These are phyloP conservation scores for Brachionus rubens DNA, from an alignment of 1,140 invertebrate species.

Conservation along the genomic window DNA sequence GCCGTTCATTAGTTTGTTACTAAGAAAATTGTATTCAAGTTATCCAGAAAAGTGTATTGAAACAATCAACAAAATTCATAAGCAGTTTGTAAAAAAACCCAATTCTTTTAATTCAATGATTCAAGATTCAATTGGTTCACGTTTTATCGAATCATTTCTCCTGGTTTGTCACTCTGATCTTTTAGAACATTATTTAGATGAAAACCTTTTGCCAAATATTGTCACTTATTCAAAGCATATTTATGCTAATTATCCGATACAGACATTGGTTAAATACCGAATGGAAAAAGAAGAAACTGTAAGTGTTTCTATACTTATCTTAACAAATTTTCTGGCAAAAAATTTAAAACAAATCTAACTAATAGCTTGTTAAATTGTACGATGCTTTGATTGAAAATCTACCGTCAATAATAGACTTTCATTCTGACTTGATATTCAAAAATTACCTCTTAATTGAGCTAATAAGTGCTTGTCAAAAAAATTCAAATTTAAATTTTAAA, in stretches of 20 bases:
- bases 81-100: conserved; percentile 39
- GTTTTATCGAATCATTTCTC: conserved; percentile 44
- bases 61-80: not conserved
- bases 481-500: conserved; percentile 30
- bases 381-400: conserved; percentile 31
- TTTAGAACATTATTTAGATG: not conserved
- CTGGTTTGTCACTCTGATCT: not conserved
- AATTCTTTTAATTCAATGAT: conserved; percentile 43
- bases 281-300: conserved; percentile 19
- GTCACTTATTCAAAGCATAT: conserved; percentile 36
- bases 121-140: conserved; percentile 35
- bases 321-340: not conserved
- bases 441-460: conserved; percentile 39
- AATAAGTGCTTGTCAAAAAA: conserved; percentile 9
- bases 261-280: conserved; percentile 30
- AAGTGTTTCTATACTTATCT: not conserved
- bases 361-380: not conserved
- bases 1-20: conserved; percentile 20
- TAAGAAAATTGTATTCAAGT: conserved; percentile 26
- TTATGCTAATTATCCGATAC: conserved; percentile 44
- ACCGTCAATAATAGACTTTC: conserved; percentile 28
- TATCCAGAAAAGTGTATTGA: not conserved
- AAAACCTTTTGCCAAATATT: conserved; percentile 20
- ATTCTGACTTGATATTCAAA: conserved; percentile 39
- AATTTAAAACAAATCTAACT: not conserved